Evolutionary conservation across 2,888 invertebrate species (phyloP), one percentile per base, ranked within the genome.

Genomic region (Nezara viridula): DNA sequence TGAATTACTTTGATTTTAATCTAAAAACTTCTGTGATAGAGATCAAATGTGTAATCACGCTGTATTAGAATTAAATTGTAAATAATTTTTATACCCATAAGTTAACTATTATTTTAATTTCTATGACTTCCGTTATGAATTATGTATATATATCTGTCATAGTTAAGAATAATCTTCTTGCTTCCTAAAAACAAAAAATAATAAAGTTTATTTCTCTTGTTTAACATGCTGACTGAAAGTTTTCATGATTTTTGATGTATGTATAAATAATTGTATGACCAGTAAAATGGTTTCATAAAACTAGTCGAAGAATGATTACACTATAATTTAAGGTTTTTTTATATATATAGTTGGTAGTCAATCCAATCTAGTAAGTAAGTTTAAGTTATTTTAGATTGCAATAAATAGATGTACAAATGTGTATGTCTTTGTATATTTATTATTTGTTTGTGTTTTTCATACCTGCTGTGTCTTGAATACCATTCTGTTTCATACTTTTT

Each of bases 21-120:
- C 88, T 85, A 88, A 81, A 81, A 88, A 88, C 88, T 88, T 88
- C 88, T 88, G 88, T 88, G 88, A 88, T 88, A 88, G 85, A 88
- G 81, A 88, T 88, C 88, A 88, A 88, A 88, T 49, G 85, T 88
- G 88, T 88, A 85, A 88, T 88, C 88, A 88, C 88, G 32, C 50
- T 88, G 55, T 88, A 32, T 85, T 88, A 52, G 52, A 40, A 88
- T 81, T 77, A 40, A 37, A 37, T 52, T 88, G 85, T 85, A 88
- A 88, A 88, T 88, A 85, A 24, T 88, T 88, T 88, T 88, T 88
- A 50, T 88, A 88, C 86, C 37, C 52, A 37, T 52, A 40, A 55
- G 52, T 86, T 73, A 73, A 73, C 66, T 73, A 37, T 73, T 86
- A 86, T 52, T 86, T 73, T 66, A 66, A 88, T 66, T 88, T 73